A percentile compares a stretch with the other conserved stretches of the same genome.
Conservation (phyloP, 2,888 invertebrate species). For the Resseliella maxima region DNA sequence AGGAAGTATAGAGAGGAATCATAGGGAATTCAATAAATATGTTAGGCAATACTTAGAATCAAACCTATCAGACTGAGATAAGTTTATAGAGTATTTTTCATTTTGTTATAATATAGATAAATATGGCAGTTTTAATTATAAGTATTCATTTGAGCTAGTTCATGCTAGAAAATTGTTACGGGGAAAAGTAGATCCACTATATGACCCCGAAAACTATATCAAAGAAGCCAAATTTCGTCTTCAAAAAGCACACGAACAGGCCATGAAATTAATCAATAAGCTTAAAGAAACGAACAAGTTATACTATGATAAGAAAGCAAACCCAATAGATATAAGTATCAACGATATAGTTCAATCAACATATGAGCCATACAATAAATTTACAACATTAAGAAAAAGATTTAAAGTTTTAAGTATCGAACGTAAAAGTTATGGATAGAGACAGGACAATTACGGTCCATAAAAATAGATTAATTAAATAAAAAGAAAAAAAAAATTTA, state of each 20-base stretch:
- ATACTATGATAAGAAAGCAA: background rate
- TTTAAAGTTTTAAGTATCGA: no score
- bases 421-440: no score
- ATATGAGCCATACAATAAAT: background rate
- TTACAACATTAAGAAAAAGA: no score
- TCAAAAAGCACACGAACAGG: background rate
- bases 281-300: background rate
- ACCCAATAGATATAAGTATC: background rate
- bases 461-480: no score
- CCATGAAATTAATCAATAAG: background rate
- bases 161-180: slow-evolving; percentile 55
- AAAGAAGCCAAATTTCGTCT: background rate
- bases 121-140: slow-evolving; percentile 56
- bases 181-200: background rate
- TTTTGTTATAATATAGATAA: slow-evolving; percentile 59
- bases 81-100: slow-evolving; percentile 57
- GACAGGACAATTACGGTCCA: no score
- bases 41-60: slow-evolving; percentile 9
- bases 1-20: background rate
- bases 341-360: background rate
- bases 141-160: slow-evolving; percentile 58
- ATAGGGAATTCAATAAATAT: slow-evolving; percentile 57
- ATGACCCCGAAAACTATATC: background rate
- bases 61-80: slow-evolving; percentile 57
- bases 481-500: no score